phyloP scores from a whole-genome alignment of 2,113 vertebrate genomes.

The Dendropsophus ebraccatus region DNA sequence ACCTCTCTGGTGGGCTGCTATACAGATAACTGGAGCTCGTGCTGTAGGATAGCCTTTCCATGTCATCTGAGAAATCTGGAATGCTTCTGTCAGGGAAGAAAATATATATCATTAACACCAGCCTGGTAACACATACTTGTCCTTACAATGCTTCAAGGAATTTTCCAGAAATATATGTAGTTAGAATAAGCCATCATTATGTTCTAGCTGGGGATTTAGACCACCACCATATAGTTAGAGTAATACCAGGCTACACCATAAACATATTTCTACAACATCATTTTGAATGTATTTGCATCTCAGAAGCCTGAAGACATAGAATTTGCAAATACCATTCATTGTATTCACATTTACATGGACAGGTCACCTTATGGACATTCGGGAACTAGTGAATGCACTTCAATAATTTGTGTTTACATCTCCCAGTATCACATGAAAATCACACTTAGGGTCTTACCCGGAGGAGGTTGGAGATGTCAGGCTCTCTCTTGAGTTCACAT shows the following conservation, averaged over 20 bases:
- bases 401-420: not conserved
- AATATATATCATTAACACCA: not conserved
- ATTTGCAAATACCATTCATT: not conserved
- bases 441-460: slow-evolving; percentile 64
- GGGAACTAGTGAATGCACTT: not conserved
- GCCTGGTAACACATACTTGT: not conserved
- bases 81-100: slow-evolving; percentile 59
- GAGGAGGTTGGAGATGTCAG: slow-evolving; percentile 62
- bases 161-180: not conserved
- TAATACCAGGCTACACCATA: too few species aligned
- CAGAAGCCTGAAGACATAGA: too few species aligned
- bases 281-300: too few species aligned
- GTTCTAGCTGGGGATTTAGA: too few species aligned
- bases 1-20: slow-evolving; percentile 68
- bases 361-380: too few species aligned
- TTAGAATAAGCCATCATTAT: too few species aligned
- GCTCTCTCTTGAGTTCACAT: slow-evolving; percentile 72
- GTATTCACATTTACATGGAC: not conserved
- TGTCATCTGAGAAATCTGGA: slow-evolving; percentile 65
- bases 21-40: slow-evolving; percentile 69
- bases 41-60: slow-evolving; percentile 66
- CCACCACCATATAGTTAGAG: too few species aligned
- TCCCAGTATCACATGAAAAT: not conserved
- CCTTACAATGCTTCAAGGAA: not conserved
- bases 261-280: too few species aligned